Conservation (phyloP, 2,113 vertebrate species). For the Cochlearius cochlearius region DNA sequence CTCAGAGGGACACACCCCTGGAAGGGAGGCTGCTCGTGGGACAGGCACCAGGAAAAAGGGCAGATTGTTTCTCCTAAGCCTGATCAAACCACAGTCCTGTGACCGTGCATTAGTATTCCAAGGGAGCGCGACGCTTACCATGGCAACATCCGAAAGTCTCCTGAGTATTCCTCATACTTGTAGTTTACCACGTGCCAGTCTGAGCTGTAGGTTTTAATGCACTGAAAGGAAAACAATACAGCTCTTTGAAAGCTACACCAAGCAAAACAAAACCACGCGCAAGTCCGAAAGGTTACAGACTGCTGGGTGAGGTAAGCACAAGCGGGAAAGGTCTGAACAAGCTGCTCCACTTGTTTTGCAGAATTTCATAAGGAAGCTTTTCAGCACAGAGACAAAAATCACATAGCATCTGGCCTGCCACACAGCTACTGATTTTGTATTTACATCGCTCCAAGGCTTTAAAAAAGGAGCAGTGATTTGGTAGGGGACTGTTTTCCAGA, state of each 20-base stretch:
- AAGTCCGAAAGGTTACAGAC: background rate
- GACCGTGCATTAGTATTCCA: background rate
- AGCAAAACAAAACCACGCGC: background rate
- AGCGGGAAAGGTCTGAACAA: background rate
- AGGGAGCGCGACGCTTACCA: conserved; percentile 76
- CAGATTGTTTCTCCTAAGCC: background rate
- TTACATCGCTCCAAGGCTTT: background rate
- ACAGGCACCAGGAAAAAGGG: background rate
- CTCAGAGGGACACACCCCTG: background rate
- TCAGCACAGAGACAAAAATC: background rate
- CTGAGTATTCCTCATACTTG: conserved; percentile 96
- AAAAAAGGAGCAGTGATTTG: background rate
- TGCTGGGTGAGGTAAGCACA: background rate
- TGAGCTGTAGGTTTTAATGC: conserved; percentile 95
- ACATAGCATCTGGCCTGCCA: background rate
- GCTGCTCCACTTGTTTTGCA: background rate
- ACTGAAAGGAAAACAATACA: conserved; percentile 78
- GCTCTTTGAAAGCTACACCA: background rate
- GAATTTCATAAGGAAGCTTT: background rate
- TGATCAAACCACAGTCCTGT: background rate
- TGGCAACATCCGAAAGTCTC: conserved; percentile 93
- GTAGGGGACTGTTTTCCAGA: background rate
- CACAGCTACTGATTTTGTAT: background rate
- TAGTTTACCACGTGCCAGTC: conserved; percentile 95
- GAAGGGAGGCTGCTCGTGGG: background rate